Percentiles rank a stretch among this genome's conserved stretches.
Evolutionary conservation across 1,140 invertebrate species (phyloP).

Genomic region (Zaprionus gabonicus): DNA sequence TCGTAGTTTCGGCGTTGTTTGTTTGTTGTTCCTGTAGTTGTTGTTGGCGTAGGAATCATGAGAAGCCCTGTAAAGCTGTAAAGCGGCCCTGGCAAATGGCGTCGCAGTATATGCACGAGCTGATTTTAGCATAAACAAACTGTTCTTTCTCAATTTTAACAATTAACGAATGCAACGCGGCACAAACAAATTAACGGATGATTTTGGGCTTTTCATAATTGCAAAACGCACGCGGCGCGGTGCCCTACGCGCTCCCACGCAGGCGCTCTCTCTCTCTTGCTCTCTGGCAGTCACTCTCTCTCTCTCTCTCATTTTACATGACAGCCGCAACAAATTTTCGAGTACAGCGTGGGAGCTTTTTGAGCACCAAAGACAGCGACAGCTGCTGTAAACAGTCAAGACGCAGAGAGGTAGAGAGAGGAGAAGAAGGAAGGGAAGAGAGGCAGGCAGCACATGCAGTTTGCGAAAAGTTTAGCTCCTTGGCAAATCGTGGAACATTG

Average conservation of each 20-base stretch:
- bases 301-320: slow-evolving; percentile 23
- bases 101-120: slow-evolving; percentile 17
- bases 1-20: slow-evolving; percentile 23
- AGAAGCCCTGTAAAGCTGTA: slow-evolving; percentile 49
- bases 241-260: slow-evolving; percentile 52
- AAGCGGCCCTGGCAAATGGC: slow-evolving; percentile 29
- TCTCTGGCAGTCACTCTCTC: neutral
- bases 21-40: slow-evolving; percentile 22
- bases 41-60: slow-evolving; percentile 24
- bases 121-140: slow-evolving; percentile 28
- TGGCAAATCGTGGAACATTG: slow-evolving; percentile 37
- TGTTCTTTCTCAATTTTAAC: neutral
- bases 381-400: slow-evolving; percentile 73
- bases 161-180: slow-evolving; percentile 56
- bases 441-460: slow-evolving; percentile 31
- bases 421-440: neutral
- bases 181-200: slow-evolving; percentile 14
- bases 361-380: slow-evolving; percentile 38
- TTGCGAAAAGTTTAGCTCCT: slow-evolving; percentile 13
- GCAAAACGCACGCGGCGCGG: slow-evolving; percentile 50
- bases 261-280: slow-evolving; percentile 31
- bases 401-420: slow-evolving; percentile 17
- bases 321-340: slow-evolving; percentile 75
- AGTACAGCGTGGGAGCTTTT: slow-evolving; percentile 66
- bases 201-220: slow-evolving; percentile 44